Conservation (phyloP, 2,113 vertebrate genomes). For the Meles meles region DNA sequence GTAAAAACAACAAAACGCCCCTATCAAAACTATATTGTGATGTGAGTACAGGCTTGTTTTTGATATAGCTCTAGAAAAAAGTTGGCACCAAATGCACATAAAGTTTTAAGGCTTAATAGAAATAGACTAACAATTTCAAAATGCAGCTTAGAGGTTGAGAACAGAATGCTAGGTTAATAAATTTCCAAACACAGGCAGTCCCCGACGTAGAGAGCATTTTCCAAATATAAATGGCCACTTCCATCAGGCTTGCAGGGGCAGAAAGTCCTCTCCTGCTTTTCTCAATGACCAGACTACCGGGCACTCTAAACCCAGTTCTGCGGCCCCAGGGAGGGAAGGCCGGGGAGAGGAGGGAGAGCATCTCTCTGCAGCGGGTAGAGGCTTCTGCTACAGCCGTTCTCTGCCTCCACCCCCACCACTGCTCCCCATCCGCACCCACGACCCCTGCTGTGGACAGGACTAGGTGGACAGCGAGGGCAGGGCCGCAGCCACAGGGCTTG, state of each 20-base stretch:
- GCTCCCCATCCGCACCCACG: too few relatives aligned
- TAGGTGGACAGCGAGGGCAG: rapidly evolving
- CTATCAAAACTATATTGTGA: slow-evolving; percentile 48
- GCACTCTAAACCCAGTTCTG: too few relatives aligned
- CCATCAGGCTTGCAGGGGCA: neutral
- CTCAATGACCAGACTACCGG: neutral
- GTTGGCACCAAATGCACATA: slow-evolving; percentile 61
- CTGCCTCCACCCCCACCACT: neutral
- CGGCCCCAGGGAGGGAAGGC: rapidly evolving
- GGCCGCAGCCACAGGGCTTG: neutral
- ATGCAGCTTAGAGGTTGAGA: neutral
- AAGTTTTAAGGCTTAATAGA: slow-evolving; percentile 65
- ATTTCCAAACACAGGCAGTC: neutral
- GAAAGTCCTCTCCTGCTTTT: neutral
- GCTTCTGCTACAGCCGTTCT: neutral
- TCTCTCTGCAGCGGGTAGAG: too few relatives aligned
- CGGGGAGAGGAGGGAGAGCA: neutral
- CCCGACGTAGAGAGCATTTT: neutral
- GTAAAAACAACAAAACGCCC: slow-evolving; percentile 43
- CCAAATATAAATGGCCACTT: neutral
- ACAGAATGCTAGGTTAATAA: neutral
- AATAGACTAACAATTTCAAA: neutral
- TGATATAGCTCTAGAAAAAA: slow-evolving; percentile 44
- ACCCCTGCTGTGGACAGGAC: neutral
- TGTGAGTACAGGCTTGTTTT: neutral